Evolutionary conservation across 2,797 vertebrate genomes (phyloP).

Genomic region (Enteromius paludinosus): DNA sequence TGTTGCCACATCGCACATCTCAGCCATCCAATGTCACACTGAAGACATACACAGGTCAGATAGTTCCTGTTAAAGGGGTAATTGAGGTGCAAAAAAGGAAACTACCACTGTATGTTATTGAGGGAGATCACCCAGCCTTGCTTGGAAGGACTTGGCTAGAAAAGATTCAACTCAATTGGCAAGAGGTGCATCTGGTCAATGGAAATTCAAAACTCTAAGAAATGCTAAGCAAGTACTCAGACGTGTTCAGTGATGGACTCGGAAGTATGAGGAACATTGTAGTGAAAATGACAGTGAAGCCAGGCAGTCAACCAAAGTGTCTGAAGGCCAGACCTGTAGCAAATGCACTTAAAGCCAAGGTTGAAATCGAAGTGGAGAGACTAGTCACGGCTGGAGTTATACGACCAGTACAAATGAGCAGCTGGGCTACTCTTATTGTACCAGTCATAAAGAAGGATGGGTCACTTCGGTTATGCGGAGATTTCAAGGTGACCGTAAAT

Average conservation of each 20-base stretch:
- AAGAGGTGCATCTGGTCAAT: not conserved
- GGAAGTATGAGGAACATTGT: constrained; percentile 6
- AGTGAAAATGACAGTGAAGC: constrained; percentile 2
- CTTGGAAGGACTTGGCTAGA: constrained; percentile 21
- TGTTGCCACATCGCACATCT: not conserved
- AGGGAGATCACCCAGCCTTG: constrained; percentile 13
- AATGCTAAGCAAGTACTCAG: not conserved
- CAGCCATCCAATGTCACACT: not conserved
- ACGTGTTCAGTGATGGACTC: not conserved
- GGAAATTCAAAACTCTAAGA: not conserved
- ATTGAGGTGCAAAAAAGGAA: constrained; percentile 16
- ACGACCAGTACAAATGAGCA: not conserved
- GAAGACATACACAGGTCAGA: constrained; percentile 3
- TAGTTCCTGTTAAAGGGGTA: not conserved
- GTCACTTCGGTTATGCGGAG: not conserved
- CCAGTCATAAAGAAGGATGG: constrained; percentile 28
- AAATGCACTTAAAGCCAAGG: constrained; percentile 20
- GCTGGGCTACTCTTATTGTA: constrained; percentile 33
- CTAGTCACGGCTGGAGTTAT: constrained; percentile 28
- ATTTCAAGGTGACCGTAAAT: constrained; percentile 34
- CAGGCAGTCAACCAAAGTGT: constrained; percentile 5
- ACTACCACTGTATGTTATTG: constrained; percentile 20
- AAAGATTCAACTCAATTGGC: constrained; percentile 14
- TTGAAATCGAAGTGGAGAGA: constrained; percentile 22
- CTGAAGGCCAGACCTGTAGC: constrained; percentile 30